Conservation (phyloP, 2,797 vertebrate species). For the Lithobates sylvaticus region DNA sequence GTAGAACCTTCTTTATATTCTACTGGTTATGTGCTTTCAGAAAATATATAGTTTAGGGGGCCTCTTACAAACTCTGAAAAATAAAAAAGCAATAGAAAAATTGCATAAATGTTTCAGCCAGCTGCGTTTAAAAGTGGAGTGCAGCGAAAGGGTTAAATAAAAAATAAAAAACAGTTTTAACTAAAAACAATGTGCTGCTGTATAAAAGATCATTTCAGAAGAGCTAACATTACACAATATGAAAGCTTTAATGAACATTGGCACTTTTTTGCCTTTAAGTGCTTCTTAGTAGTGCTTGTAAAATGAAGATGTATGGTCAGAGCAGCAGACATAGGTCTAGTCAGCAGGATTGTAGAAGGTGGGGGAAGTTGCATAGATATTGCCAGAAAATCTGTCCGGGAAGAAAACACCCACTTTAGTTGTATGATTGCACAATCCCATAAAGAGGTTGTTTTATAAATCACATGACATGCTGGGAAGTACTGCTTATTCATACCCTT, state of each 20-base stretch:
- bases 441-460: conserved; percentile 43
- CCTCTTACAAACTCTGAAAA: too few relatives aligned
- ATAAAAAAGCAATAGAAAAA: too few relatives aligned
- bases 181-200: too few relatives aligned
- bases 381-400: conserved; percentile 29
- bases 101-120: too few relatives aligned
- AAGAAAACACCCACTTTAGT: neutral
- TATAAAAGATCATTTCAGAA: neutral
- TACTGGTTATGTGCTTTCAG: too few relatives aligned
- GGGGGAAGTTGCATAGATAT: conserved; percentile 16
- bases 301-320: conserved; percentile 34
- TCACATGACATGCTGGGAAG: conserved; percentile 48
- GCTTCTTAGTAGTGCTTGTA: conserved; percentile 33
- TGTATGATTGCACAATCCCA: conserved; percentile 29
- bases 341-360: conserved; percentile 22
- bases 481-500: conserved; percentile 28
- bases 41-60: too few relatives aligned
- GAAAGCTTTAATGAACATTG: conserved; percentile 27
- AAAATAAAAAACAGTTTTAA: neutral
- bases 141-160: neutral
- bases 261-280: conserved; percentile 10
- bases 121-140: too few relatives aligned
- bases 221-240: conserved; percentile 19
- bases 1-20: too few relatives aligned
- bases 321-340: conserved; percentile 28